Evolutionary conservation across 2,888 invertebrate genomes (phyloP).

Genomic region (Polymixis flavicincta): DNA sequence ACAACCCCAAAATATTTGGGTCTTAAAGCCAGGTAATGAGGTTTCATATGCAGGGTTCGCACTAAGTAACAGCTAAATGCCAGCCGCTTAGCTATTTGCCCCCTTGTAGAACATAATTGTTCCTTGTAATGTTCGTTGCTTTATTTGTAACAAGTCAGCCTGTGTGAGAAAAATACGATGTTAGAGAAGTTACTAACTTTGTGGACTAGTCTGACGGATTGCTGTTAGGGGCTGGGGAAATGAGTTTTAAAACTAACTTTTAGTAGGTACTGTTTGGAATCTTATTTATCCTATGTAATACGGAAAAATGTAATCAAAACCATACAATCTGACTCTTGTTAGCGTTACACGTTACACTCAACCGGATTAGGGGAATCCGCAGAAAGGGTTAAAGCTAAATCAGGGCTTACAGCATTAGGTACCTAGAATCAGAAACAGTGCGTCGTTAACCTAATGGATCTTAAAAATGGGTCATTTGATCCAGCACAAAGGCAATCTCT

Average conservation of each 20-base stretch:
- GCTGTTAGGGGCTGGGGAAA: too few relatives aligned
- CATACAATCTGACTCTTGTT: not conserved
- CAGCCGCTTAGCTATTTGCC: conserved; percentile 4
- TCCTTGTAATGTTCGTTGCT: not conserved
- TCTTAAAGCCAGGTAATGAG: not conserved
- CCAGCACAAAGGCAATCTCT: not conserved
- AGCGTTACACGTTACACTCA: not conserved
- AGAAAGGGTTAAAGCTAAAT: not conserved
- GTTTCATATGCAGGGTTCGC: not conserved
- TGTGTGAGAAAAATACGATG: conserved; percentile 1
- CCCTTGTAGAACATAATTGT: not conserved
- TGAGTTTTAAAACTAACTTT: too few relatives aligned
- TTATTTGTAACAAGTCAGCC: conserved; percentile 3
- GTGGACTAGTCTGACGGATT: not conserved
- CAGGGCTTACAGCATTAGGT: not conserved
- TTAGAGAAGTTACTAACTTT: not conserved
- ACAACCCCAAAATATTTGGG: not conserved
- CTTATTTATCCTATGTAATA: too few relatives aligned
- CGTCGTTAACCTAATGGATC: not conserved
- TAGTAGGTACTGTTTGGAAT: too few relatives aligned
- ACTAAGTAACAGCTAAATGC: not conserved
- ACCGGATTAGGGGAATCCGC: not conserved
- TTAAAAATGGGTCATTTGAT: not conserved
- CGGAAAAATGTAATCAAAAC: too few relatives aligned
- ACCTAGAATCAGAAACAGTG: not conserved